Evolutionary conservation across 2,888 invertebrate species (phyloP).

Genomic region (Pristionchus entomophagus): DNA sequence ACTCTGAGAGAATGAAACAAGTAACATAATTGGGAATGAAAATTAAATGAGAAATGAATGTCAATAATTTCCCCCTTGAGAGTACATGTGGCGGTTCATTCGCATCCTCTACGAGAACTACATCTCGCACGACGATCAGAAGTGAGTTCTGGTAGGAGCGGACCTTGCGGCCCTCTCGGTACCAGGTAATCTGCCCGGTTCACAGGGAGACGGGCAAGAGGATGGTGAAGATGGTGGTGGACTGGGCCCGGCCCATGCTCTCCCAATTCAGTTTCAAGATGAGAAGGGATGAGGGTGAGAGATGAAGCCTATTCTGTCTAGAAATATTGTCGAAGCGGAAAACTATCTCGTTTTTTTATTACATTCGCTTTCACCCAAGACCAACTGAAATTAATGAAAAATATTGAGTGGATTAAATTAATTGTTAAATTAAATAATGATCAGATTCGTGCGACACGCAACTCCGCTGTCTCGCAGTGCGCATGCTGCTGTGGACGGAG

Average conservation of each 20-base stretch:
- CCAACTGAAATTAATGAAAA: no score
- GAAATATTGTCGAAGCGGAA: no score
- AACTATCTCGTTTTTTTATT: no score
- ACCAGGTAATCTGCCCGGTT: no score
- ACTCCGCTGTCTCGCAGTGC: not conserved
- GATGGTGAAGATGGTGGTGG: not conserved
- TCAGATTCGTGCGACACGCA: not conserved
- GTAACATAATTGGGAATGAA: no score
- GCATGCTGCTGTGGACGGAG: not conserved
- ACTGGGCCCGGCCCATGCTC: not conserved
- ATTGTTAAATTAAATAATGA: not conserved
- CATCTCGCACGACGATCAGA: not conserved
- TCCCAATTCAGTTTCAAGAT: not conserved
- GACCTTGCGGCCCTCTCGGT: no score
- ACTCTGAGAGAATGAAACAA: no score
- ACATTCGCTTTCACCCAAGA: no score
- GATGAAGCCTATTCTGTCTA: no score
- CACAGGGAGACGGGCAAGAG: not conserved
- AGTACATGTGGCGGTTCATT: constrained; percentile 13
- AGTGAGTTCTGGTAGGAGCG: no score
- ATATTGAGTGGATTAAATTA: not conserved
- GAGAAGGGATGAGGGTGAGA: not conserved
- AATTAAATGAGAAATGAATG: no score
- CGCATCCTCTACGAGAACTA: not conserved
- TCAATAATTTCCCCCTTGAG: no score